phyloP scores from a whole-genome alignment of 2,797 vertebrate species.

The Astyanax mexicanus region DNA sequence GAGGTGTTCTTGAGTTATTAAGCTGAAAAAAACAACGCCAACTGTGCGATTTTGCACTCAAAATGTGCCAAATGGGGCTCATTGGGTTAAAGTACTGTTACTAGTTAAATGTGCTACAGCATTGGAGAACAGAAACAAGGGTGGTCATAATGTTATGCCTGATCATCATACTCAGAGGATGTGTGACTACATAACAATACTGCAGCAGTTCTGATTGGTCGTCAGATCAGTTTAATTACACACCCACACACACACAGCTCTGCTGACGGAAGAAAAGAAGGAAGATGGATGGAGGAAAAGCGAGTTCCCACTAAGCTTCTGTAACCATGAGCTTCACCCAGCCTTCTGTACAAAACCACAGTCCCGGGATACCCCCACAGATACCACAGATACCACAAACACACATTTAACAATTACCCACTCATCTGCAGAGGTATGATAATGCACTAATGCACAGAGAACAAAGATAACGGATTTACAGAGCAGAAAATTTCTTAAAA shows the following conservation, averaged over 20 bases:
- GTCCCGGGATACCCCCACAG: neutral
- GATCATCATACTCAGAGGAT: too few species aligned
- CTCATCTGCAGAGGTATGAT: neutral
- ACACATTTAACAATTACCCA: too few species aligned
- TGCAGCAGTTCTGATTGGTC: neutral
- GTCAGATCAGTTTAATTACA: conserved; percentile 7
- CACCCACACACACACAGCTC: neutral
- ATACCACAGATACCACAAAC: neutral
- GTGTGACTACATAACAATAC: too few species aligned
- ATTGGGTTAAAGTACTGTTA: too few species aligned
- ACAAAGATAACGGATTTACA: neutral
- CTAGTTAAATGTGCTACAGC: too few species aligned
- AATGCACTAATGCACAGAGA: neutral
- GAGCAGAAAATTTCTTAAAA: too few species aligned
- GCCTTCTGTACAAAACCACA: neutral
- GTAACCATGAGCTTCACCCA: neutral
- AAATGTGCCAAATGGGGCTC: too few species aligned
- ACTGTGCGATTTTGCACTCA: too few species aligned
- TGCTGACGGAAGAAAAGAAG: conserved; percentile 8
- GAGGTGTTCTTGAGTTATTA: too few species aligned
- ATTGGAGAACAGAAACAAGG: too few species aligned
- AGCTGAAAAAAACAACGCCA: too few species aligned
- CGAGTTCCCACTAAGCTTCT: neutral
- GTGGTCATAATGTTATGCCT: too few species aligned
- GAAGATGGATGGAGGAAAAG: neutral